Conservation (phyloP, 2,113 vertebrate genomes). For the Connochaetes taurinus region DNA sequence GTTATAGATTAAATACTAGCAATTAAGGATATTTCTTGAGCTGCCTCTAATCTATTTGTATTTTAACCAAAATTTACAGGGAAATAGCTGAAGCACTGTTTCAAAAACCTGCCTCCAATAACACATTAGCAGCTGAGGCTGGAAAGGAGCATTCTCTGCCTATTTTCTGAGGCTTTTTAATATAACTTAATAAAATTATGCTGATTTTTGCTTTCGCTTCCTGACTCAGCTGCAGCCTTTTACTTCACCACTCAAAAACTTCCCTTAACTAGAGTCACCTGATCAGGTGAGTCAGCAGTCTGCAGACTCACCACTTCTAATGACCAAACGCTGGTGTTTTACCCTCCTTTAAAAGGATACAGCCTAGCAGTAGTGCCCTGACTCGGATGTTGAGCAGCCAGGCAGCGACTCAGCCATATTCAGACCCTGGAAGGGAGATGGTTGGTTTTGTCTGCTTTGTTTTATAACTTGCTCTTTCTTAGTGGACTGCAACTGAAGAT, state of each 20-base stretch:
- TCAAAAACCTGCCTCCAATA: not conserved
- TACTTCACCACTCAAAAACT: not conserved
- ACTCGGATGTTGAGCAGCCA: not conserved
- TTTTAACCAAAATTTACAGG: slow-evolving; percentile 18
- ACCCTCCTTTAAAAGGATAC: not conserved
- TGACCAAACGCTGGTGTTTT: slow-evolving; percentile 15
- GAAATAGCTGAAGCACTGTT: not conserved
- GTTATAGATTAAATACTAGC: not conserved
- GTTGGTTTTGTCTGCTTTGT: not conserved
- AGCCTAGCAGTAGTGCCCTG: not conserved
- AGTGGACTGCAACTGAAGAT: not conserved
- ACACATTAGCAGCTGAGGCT: not conserved
- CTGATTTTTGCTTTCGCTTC: not conserved
- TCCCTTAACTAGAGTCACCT: not conserved
- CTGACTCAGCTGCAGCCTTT: not conserved
- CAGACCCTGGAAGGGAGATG: not conserved
- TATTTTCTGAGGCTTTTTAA: not conserved
- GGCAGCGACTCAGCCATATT: not conserved
- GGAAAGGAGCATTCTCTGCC: not conserved
- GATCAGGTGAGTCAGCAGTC: not conserved
- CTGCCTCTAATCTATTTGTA: not conserved
- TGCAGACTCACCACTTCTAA: not conserved
- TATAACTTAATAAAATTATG: not conserved
- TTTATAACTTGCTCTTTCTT: not conserved
- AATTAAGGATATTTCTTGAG: not conserved